Percentiles rank a stretch among this genome's conserved stretches.
Conservation (phyloP, 1,140 invertebrate genomes). For the Neodiprion fabricii region DNA sequence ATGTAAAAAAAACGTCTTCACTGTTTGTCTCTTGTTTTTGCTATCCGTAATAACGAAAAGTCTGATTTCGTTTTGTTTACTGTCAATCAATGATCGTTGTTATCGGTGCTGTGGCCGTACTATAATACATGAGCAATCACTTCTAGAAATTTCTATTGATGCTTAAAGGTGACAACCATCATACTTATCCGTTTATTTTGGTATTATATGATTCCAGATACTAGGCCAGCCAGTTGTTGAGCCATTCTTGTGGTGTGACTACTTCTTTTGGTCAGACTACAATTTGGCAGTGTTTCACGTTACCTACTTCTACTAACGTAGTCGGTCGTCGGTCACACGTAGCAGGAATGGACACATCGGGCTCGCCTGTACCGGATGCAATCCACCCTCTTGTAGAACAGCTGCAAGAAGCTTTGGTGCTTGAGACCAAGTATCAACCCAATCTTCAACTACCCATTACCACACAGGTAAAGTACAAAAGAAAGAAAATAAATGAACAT, state of each 20-base stretch:
- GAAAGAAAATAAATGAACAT: no score
- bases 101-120: neutral
- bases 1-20: no score
- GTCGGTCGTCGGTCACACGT: slow-evolving; percentile 47
- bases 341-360: slow-evolving; percentile 61
- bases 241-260: slow-evolving; percentile 62
- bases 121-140: no score
- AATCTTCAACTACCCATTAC: slow-evolving; percentile 65
- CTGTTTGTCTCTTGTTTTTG: no score
- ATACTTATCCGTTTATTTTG: neutral
- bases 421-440: slow-evolving; percentile 75
- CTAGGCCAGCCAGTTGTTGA: slow-evolving; percentile 57
- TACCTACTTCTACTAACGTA: slow-evolving; percentile 35
- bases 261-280: slow-evolving; percentile 41
- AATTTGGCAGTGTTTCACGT: slow-evolving; percentile 17
- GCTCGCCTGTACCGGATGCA: slow-evolving; percentile 64
- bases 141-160: neutral
- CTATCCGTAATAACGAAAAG: neutral
- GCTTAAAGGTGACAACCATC: neutral
- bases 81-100: neutral
- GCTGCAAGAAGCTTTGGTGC: slow-evolving; percentile 71
- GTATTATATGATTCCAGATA: slow-evolving; percentile 47
- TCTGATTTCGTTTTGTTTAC: neutral
- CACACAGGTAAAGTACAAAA: slow-evolving; percentile 43
- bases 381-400: slow-evolving; percentile 64